phyloP scores from a whole-genome alignment of 2,888 invertebrate species.

The Vesta saturnalis region DNA sequence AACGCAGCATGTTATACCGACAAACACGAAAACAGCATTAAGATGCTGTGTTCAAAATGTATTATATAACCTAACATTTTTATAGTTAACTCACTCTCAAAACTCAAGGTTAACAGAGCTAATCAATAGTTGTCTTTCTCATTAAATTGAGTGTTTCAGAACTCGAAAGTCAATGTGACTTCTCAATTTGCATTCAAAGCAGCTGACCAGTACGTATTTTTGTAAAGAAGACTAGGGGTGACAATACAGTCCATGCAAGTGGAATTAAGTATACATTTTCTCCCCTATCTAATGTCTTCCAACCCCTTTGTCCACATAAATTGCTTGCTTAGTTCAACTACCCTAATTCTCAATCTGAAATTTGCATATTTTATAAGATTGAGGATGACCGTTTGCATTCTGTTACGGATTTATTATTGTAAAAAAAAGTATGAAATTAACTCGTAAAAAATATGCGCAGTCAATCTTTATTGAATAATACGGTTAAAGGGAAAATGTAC shows the following conservation, averaged over 20 bases:
- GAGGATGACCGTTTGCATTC: conserved; percentile 37
- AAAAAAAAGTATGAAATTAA: conserved; percentile 9
- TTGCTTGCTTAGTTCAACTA: conserved; percentile 56
- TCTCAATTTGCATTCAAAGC: conserved; percentile 21
- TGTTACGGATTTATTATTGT: conserved; percentile 15
- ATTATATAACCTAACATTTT: conserved; percentile 25
- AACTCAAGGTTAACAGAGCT: conserved; percentile 17
- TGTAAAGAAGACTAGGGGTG: conserved; percentile 30
- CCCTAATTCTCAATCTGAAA: conserved; percentile 51
- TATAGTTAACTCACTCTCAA: conserved; percentile 17
- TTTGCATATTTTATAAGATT: conserved; percentile 51
- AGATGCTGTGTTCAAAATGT: conserved; percentile 25
- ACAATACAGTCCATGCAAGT: conserved; percentile 43
- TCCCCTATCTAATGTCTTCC: conserved; percentile 56
- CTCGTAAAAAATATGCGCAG: not conserved
- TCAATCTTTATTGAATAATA: not conserved
- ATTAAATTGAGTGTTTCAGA: not conserved
- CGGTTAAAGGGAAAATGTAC: conserved; percentile 6
- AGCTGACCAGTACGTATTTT: conserved; percentile 26
- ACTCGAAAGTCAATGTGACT: conserved; percentile 9
- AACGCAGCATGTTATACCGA: conserved; percentile 17
- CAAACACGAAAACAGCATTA: conserved; percentile 30
- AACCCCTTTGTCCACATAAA: conserved; percentile 58
- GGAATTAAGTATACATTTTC: conserved; percentile 58
- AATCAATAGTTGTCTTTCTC: conserved; percentile 3